Evolutionary conservation across 2,113 vertebrate species (phyloP), one percentile per base, ranked within the genome.

Genomic region (Lagopus leucura): DNA sequence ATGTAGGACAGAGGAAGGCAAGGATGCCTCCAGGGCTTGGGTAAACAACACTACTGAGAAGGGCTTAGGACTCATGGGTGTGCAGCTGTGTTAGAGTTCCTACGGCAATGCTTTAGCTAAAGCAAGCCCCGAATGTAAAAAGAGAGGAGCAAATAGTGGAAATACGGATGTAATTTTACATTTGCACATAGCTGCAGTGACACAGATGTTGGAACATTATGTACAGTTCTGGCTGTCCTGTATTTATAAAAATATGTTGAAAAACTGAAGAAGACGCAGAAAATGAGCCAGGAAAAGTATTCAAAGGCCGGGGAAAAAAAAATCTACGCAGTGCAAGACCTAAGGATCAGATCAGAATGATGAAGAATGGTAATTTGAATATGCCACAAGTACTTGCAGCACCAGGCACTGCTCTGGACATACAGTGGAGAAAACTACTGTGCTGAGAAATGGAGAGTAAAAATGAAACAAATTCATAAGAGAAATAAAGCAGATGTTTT

Each of bases 231-330:
- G 45, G 22, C 74, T 2, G 2, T 88, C 45, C 11, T 2, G 2
- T 57, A 50, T 64, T 89, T 88, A 57, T 71, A 67, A 95, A 88
- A 93, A 76, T 30, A 70, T 63, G 17, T 77, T 94, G 82, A 80
- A 93, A 95, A 93, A 77, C 16, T 74, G 71, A 89, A 79, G 48
- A 89, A 73, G 71, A 73, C 82, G 45, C 45, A 69, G 85, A 74
- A 93, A 80, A 78, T 13, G 42, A 90, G 42, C 57, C 87, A 88
- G 69, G 11, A 83, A 92, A 93, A 89, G 64, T 50, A 91, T 82
- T 63, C 32, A 21, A 77, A 16, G 54, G 30, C 1, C 89, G 40
- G 5, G 4, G 58, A 48, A 92, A 93, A 42, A 92, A 87, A 14
- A 13, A 4, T 54, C n/a, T 87, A 22, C 9, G 22, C 21, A 13